These are phyloP conservation scores for Spinus pinus DNA, from an alignment of 2,797 vertebrate species.

Conservation along the genomic window DNA sequence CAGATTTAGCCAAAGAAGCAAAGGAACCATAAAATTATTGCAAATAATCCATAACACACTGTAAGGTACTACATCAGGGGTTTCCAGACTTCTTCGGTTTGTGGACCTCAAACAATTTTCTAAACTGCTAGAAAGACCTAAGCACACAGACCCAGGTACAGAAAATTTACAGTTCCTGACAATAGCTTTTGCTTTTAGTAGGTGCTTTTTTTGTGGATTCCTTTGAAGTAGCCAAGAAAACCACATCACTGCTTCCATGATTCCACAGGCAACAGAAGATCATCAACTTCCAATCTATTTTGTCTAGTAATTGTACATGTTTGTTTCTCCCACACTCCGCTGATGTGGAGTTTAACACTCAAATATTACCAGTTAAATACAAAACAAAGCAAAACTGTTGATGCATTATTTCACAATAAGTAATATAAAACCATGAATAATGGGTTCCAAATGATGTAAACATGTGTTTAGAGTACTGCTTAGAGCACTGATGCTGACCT, in stretches of 20 bases:
- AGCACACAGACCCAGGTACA: background rate
- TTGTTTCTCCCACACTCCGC: slow-evolving; percentile 57
- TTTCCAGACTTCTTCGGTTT: background rate
- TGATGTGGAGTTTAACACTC: slow-evolving; percentile 48
- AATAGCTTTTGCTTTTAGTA: slow-evolving; percentile 13
- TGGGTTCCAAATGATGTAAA: slow-evolving; percentile 66
- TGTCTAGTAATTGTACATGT: slow-evolving; percentile 44
- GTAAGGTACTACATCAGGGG: background rate
- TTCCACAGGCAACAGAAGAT: slow-evolving; percentile 59
- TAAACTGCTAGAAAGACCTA: background rate
- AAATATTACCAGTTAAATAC: slow-evolving; percentile 66
- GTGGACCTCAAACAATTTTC: background rate
- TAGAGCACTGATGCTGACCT: slow-evolving; percentile 53
- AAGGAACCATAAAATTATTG: background rate
- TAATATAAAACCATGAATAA: slow-evolving; percentile 67
- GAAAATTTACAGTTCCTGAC: slow-evolving; percentile 18
- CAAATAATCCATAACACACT: background rate
- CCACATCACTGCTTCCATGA: slow-evolving; percentile 59
- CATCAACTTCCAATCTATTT: slow-evolving; percentile 57
- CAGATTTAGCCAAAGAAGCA: background rate
- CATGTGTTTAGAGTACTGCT: slow-evolving; percentile 41
- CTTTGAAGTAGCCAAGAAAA: slow-evolving; percentile 71
- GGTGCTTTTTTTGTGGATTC: slow-evolving; percentile 56
- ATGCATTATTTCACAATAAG: slow-evolving; percentile 67
- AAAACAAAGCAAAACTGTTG: slow-evolving; percentile 67